Base-by-base conservation (phyloP, 2,797 vertebrate species). In the Apodemus agrarius region DNA sequence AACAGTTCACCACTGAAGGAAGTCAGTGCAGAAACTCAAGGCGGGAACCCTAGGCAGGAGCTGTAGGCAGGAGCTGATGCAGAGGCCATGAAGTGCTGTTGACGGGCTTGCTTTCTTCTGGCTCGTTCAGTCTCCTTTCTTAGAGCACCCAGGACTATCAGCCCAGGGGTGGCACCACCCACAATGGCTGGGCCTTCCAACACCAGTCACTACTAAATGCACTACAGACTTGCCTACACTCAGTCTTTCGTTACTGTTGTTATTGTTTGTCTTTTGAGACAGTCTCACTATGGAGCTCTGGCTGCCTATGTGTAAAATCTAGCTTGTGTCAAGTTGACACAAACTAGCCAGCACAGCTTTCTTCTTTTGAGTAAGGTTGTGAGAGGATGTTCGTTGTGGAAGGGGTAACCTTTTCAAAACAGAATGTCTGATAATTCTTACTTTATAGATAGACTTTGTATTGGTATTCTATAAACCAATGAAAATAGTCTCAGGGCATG, bases 391-490 rank as follows among this genome's bases (percentile, higher is more conserved):
- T 49, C 4, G 31, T 37, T 93, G 14, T 82, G 40, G 37, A 59
- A 89, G 22, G 22, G 83, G 72, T 46, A 78, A 40, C 12, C 11
- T 22, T 86, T 59, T 49, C 79, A 67, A 89, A 91, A 40, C 75
- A 63, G 17, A 86, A 40, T 78, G 9, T 82, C 79, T 94, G 17
- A 3, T 78, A 83, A 95, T 86, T 89, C 40, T 93, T 90, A 29
- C n/a, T 69, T 94, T 95, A 34, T 84, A 19, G 22, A 26, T 95
- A 84, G 65, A 37, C 43, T 91, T 91, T 78, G 24, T 69, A 11
- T 87, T 75, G 37, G 4, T 91, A 91, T 67, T 86, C 40, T 89
- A 1, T 93, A 74, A 95, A n/a, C 24, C 79, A 80, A 37, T 93
- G 21, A 79, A 84, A 22, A 61, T 67, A 84, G 52, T 37, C 6